Percentiles rank a stretch among this genome's conserved stretches.
Evolutionary conservation across 92 coral and sea anemone species (phyloP).

Genomic region (Porites divaricata): DNA sequence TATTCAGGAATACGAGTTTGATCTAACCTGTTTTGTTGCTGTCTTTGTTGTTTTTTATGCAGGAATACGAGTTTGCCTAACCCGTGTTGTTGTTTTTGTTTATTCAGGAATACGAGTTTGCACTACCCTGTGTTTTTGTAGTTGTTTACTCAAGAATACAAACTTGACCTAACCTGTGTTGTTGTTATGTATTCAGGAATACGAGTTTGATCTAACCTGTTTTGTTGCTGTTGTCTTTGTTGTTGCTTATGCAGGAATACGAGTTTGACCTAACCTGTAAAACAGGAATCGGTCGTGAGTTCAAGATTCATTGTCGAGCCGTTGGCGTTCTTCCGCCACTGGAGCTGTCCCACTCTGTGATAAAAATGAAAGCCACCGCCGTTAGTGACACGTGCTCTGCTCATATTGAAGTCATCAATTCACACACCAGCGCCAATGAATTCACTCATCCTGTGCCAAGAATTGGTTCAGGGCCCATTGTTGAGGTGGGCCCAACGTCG

Average conservation of each 20-base stretch:
- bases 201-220: neutral
- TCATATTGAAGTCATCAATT: slow-evolving; percentile 84
- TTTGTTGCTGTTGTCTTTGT: too few species aligned
- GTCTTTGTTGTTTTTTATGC: too few species aligned
- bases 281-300: slow-evolving; percentile 97
- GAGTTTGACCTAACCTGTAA: slow-evolving; percentile 89
- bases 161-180: neutral
- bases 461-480: slow-evolving; percentile 94
- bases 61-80: neutral
- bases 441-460: slow-evolving; percentile 98
- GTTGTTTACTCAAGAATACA: too few species aligned
- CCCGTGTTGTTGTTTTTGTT: too few species aligned
- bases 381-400: slow-evolving; percentile 87
- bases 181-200: too few species aligned
- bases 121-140: too few species aligned
- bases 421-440: slow-evolving; percentile 95
- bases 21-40: neutral
- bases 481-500: slow-evolving; percentile 96
- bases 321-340: slow-evolving; percentile 91
- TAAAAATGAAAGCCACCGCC: slow-evolving; percentile 95
- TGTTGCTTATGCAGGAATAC: slow-evolving; percentile 72
- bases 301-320: slow-evolving; percentile 92
- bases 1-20: neutral
- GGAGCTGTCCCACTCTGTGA: slow-evolving; percentile 90
- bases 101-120: too few species aligned